Conservation (phyloP, 1,140 invertebrate genomes). For the Cydia strobilella region DNA sequence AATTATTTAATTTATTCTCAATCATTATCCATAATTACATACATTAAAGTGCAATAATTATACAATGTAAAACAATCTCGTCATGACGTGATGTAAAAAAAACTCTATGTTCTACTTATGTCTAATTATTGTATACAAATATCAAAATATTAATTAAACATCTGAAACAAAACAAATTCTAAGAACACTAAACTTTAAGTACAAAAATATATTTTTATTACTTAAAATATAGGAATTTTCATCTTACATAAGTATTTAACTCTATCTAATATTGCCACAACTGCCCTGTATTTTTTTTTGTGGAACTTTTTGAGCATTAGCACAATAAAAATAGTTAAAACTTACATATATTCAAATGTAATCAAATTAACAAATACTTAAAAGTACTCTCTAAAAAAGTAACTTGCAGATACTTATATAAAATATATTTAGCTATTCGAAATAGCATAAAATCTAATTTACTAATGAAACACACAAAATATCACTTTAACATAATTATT, state of each 20-base stretch:
- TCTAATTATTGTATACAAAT: neutral
- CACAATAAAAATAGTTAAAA: conserved; percentile 35
- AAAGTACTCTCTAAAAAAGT: neutral
- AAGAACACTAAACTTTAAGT: conserved; percentile 39
- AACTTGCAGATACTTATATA: neutral
- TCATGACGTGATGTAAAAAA: conserved; percentile 13
- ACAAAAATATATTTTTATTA: conserved; percentile 40
- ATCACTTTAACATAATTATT: conserved; percentile 26
- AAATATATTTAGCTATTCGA: neutral
- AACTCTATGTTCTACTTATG: neutral
- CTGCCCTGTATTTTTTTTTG: conserved; percentile 54
- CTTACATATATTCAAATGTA: conserved; percentile 30
- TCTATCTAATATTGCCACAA: conserved; percentile 65
- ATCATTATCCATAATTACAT: no score
- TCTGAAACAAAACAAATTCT: conserved; percentile 60
- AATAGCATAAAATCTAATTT: neutral
- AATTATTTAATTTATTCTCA: no score
- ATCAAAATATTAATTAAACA: conserved; percentile 47
- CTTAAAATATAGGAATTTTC: conserved; percentile 44
- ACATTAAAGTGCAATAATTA: no score
- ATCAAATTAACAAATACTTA: conserved; percentile 1
- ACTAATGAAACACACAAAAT: conserved; percentile 15
- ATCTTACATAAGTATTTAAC: conserved; percentile 35
- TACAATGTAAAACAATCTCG: no score
- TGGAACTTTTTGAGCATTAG: conserved; percentile 57